These are phyloP conservation scores for Karalla daura DNA, from an alignment of 2,797 vertebrate species.

Conservation along the genomic window DNA sequence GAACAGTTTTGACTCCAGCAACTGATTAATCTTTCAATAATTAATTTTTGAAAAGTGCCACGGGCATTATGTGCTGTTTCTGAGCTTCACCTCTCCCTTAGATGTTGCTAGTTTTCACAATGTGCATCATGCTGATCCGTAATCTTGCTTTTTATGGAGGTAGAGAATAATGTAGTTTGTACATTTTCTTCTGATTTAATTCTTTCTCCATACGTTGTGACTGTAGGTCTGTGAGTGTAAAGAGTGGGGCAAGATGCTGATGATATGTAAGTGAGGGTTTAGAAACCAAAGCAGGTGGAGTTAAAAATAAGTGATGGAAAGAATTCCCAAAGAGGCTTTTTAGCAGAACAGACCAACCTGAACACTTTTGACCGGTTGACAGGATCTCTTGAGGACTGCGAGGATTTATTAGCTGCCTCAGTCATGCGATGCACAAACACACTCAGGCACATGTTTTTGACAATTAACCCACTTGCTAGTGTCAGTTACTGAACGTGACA, in stretches of 20 bases:
- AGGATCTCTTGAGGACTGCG: conserved; percentile 46
- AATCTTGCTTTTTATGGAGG: too few species aligned
- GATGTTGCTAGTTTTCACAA: too few species aligned
- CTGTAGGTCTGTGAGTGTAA: too few species aligned
- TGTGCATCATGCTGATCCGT: too few species aligned
- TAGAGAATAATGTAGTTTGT: too few species aligned
- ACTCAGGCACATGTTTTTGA: background rate
- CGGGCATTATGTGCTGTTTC: too few species aligned
- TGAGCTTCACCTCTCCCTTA: too few species aligned
- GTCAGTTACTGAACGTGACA: background rate
- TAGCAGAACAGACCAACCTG: conserved; percentile 45
- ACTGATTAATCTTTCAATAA: too few species aligned
- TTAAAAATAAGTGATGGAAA: background rate
- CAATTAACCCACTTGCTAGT: background rate
- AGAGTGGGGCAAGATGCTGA: background rate
- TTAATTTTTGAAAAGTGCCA: too few species aligned
- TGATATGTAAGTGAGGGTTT: background rate
- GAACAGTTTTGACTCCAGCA: too few species aligned
- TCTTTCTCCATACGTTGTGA: too few species aligned
- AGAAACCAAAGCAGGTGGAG: conserved; percentile 7
- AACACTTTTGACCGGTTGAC: conserved; percentile 45
- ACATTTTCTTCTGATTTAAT: background rate
- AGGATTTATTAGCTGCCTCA: conserved; percentile 4
- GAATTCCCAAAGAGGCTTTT: conserved; percentile 60
- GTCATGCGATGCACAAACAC: conserved; percentile 15